Evolutionary conservation across 2,113 vertebrate genomes (phyloP), one percentile per base, ranked within the genome.

Genomic region (Cyanocitta stelleri): DNA sequence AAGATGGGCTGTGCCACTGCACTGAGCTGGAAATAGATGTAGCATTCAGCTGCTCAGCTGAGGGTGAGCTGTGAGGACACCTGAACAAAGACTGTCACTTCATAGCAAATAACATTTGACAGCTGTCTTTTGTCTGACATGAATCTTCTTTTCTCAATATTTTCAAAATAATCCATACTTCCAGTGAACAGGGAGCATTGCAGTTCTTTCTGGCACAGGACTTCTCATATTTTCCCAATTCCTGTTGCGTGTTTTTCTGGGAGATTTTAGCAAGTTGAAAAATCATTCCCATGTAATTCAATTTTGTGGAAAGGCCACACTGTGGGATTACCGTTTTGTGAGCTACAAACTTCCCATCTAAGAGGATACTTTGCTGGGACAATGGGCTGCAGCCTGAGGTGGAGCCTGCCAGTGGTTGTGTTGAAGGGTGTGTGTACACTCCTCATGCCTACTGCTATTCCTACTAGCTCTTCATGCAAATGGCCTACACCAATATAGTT

Each of bases 401-500:
- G 30, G 14, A 66, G 6, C 16, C 39, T 18, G 12, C 3, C 32
- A 8, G 16, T 63, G 35, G 9, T 15, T 10, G 1, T 7, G 35
- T 35, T 6, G 3, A n/a, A 77, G 72, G 6, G 1, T 41, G 27
- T 7, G 17, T 18, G 16, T 37, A 33, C 0, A 2, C 24, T 74
- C 43, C 51, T 87, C 23, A 13, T 3, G 5, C 8, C 27, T 39
- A 21, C 23, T 2, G 13, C 13, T 75, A 11, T 21, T 48, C 30
- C 37, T 48, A 29, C 23, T 7, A 54, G 6, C 3, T 59, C 35
- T 43, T 64, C 13, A 27, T 67, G 43, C 2, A 78, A 59, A 37
- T 24, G 3, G 21, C 5, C 16, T 74, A 10, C 21, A 35, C 5
- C 7, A 39, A 24, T 1, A 3, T 1, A 26, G 2, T 51, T 84